Evolutionary conservation across 2,797 vertebrate genomes (phyloP), one percentile per base, ranked within the genome.

Genomic region (Antrozous pallidus): DNA sequence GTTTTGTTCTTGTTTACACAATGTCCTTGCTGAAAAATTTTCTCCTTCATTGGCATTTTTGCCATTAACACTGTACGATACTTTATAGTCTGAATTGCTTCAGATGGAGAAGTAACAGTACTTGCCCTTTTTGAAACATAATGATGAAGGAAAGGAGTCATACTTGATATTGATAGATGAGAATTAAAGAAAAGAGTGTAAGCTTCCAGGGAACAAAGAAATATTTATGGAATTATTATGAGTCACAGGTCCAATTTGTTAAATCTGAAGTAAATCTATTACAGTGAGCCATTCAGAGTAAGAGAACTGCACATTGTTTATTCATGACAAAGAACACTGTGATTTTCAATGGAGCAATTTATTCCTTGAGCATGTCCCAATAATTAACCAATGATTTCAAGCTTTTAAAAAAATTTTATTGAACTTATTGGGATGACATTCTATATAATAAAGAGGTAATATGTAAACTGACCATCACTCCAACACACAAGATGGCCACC

Each of bases 1-100:
- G 87, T 96, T 94, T 85, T 74, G n/a, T 51, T 92, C 38, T 88
- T 96, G 45, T 94, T 96, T 94, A 96, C 67, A 82, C 65, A 95
- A 40, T 84, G 49, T 18, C 28, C 54, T 85, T 87, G 51, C 56
- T 95, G 94, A 96, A 95, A 95, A 93, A 94, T 82, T 94, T 95
- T 71, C 49, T 47, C 33, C 8, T 92, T 91, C 63, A 82, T 73
- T 84, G n/a, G 38, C 73, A 61, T 83, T 91, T 95, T 89, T 93
- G 45, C 67, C 77, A 94, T 96, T 97, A 95, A 93, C 69, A 82
- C 81, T 85, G 69, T 92, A 86, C 93, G 79, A 87, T 91, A 84
- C 63, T 84, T 81, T 71, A 73, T 74, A 90, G 45, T 94, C 77
- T 94, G 69, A 90, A 92, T 83, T 96, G 79, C 47, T 95, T 95